These are phyloP conservation scores for Cheirogaleus major DNA, from an alignment of 2,797 vertebrate genomes.

Conservation along the genomic window DNA sequence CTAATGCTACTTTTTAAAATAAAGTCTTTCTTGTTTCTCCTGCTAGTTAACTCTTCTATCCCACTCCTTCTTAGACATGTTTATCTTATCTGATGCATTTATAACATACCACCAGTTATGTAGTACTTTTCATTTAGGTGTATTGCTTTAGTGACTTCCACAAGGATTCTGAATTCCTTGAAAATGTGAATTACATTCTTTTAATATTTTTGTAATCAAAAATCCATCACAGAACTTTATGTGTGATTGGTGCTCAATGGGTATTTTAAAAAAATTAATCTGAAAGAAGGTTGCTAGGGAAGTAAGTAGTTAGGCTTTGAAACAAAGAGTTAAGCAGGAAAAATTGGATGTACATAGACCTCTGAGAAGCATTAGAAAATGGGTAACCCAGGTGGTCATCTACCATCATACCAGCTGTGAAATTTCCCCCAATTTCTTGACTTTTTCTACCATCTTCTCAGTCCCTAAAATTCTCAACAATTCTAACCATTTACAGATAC, in stretches of 20 bases:
- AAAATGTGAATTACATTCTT: not conserved
- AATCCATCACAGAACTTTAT: not conserved
- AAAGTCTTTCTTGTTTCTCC: not conserved
- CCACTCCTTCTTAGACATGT: fast-evolving
- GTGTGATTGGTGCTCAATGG: not conserved
- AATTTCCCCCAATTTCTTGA: not conserved
- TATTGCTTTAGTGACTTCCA: not conserved
- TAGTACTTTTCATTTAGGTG: not conserved
- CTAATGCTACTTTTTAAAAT: not conserved
- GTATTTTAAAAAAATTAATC: not conserved
- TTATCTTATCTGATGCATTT: not conserved
- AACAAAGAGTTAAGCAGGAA: not conserved
- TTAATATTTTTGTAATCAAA: not conserved
- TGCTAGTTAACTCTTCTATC: not conserved
- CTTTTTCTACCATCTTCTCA: not conserved
- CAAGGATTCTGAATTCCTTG: not conserved
- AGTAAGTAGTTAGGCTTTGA: not conserved
- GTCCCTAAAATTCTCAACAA: not conserved
- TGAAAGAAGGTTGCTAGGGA: not conserved
- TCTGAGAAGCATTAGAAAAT: not conserved
- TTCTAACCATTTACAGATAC: not conserved
- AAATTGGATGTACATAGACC: not conserved
- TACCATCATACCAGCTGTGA: not conserved
- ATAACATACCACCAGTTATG: not conserved
- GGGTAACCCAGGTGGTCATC: too few relatives aligned